A percentile compares a stretch with the other conserved stretches of the same genome.
Conservation (phyloP, 2,113 vertebrate genomes). For the Ceyx cyanopectus region DNA sequence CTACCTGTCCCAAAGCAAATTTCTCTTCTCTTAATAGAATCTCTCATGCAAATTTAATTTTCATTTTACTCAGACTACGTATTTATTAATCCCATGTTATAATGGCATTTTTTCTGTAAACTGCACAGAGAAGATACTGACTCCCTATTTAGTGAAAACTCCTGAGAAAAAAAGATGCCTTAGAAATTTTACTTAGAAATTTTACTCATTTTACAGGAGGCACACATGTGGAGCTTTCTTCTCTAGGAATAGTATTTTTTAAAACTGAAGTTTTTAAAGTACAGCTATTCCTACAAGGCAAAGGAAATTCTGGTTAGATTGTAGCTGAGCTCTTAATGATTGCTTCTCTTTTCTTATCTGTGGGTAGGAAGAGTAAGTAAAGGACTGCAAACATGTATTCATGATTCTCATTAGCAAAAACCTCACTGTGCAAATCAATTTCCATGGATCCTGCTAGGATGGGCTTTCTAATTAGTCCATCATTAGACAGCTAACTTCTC, state of each 20-base stretch:
- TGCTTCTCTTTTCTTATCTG: conserved; percentile 34
- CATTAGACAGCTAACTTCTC: conserved; percentile 64
- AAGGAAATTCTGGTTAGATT: background rate
- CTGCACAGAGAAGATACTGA: background rate
- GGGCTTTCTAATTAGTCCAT: conserved; percentile 69
- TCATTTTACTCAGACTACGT: conserved; percentile 51
- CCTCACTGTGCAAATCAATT: conserved; percentile 67
- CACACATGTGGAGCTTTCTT: background rate
- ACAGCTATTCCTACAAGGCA: background rate
- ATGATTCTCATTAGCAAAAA: conserved; percentile 68
- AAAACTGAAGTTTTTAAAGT: conserved; percentile 23
- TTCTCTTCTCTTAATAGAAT: too few relatives aligned
- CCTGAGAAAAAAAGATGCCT: background rate
- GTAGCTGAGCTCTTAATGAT: conserved; percentile 11
- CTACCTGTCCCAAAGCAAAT: too few relatives aligned
- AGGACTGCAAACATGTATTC: conserved; percentile 43
- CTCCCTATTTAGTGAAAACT: background rate
- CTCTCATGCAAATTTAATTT: too few relatives aligned
- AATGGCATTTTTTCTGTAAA: background rate
- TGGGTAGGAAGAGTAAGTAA: conserved; percentile 44
- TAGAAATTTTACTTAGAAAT: background rate
- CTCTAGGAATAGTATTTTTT: background rate
- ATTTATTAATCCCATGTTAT: background rate
- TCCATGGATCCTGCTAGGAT: conserved; percentile 69
- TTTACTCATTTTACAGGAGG: background rate